Evolutionary conservation across 2,888 invertebrate species (phyloP).

Genomic region (Leptothorax acervorum): DNA sequence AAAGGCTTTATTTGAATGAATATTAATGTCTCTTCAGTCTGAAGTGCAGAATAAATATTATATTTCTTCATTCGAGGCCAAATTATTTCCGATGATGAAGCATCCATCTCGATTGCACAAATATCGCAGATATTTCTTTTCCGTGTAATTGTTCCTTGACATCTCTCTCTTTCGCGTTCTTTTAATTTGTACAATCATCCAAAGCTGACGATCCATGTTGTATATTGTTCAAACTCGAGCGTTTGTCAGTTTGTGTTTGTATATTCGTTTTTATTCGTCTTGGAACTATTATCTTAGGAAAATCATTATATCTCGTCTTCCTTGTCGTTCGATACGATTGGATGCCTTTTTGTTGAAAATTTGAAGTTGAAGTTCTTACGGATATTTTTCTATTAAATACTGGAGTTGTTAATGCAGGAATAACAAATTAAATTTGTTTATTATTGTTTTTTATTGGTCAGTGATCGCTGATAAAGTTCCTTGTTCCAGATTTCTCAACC

Average conservation of each 20-base stretch:
- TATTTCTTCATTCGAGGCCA: not conserved
- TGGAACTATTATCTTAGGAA: not conserved
- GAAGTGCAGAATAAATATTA: not conserved
- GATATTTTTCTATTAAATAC: not conserved
- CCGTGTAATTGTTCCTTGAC: not conserved
- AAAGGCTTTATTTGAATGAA: not conserved
- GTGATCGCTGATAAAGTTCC: not conserved
- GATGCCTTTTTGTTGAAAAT: not conserved
- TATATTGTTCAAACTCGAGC: not conserved
- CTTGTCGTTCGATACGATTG: not conserved
- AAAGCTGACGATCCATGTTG: not conserved
- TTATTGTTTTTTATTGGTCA: not conserved
- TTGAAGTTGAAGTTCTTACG: not conserved
- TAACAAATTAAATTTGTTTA: conserved; percentile 7
- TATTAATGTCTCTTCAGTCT: not conserved
- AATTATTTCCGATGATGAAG: not conserved
- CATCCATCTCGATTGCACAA: not conserved
- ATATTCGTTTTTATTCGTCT: not conserved
- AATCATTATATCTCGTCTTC: not conserved
- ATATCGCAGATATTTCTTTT: not conserved
- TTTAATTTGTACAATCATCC: not conserved
- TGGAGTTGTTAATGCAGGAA: not conserved
- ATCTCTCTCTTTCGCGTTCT: not conserved
- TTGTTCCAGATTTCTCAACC: not conserved
- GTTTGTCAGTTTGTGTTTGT: not conserved